These are phyloP conservation scores for Ataeniobius toweri DNA, from an alignment of 2,797 vertebrate species.

Conservation along the genomic window DNA sequence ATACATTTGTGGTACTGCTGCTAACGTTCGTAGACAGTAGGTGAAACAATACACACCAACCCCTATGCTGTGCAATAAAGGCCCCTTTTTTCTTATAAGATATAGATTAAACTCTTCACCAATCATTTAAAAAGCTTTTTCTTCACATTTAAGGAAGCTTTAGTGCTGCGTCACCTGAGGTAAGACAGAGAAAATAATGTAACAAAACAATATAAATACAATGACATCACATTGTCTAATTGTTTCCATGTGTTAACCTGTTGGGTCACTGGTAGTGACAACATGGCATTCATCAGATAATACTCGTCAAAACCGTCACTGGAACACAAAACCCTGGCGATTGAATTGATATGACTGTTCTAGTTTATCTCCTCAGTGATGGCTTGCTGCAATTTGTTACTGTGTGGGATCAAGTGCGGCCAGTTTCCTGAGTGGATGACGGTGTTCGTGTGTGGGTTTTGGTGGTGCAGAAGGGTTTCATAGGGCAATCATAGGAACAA, in stretches of 20 bases:
- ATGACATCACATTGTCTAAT: constrained; percentile 17
- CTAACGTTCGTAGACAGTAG: neutral
- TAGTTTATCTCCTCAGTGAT: neutral
- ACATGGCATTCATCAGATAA: constrained; percentile 6
- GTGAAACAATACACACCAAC: neutral
- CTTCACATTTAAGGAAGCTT: constrained; percentile 14
- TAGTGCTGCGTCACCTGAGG: neutral
- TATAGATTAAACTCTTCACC: too few species aligned
- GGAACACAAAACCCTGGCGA: neutral
- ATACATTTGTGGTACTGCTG: neutral
- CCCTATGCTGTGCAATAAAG: neutral
- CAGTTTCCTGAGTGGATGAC: neutral
- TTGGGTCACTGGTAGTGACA: constrained; percentile 12
- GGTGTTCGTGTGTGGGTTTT: neutral
- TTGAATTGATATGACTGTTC: constrained; percentile 4
- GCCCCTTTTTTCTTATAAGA: neutral
- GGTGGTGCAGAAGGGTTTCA: too few species aligned
- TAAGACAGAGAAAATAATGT: neutral
- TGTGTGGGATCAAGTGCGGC: constrained; percentile 8
- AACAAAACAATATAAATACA: constrained; percentile 14
- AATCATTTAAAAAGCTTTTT: neutral
- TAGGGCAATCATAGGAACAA: constrained; percentile 23
- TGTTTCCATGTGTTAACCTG: constrained; percentile 12
- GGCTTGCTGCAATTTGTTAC: neutral
- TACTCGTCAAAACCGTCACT: constrained; percentile 1